Base-by-base conservation (phyloP, 2,797 vertebrate genomes). In the Selene dorsalis region DNA sequence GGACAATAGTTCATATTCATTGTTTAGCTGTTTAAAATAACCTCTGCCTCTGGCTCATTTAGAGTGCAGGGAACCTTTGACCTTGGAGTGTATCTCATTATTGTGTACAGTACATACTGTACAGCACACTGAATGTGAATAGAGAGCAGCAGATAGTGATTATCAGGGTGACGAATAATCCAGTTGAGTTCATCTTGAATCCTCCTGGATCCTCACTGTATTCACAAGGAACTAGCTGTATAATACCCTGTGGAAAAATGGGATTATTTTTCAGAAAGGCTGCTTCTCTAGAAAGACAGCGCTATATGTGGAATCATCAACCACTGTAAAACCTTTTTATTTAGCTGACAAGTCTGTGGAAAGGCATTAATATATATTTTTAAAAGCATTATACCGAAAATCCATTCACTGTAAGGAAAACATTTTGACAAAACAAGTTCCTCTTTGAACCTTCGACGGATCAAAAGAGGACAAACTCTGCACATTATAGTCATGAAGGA, bases 201-300 rank as follows among this genome's bases (percentile, higher is more conserved):
- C 38, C 30, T 39, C 9, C 20, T 13, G 24, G 9, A 52, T 52
- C 22, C 22, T 58, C 11, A 11, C 22, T 32, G 26, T 30, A 24
- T 28, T 58, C 2, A 57, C 39, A 3, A 60, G 24, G 43, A 62
- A 22, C 59, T 22, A 22, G 3, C 60, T 11, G 24, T 11, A 41
- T 52, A 26, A 45, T 20, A 50, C 17, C 4, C 18, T 24, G 11
- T 24, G 32, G n/a, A 66, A 67, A 56, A 57, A 52, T 43, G 0
- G 5, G 47, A 72, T 72, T 61, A 55, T 39, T 79, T 75, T 61
- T 39, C 28, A 56, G 28, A 47, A 24, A 52, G 18, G 16, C 14
- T 53, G 32, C 22, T 35, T 35, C 32, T 69, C n/a, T n/a, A 45
- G 9, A 52, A 17, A 63, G 0, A 28, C 17, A 28, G 38, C 47